phyloP scores from a whole-genome alignment of 2,888 invertebrate genomes.

The Polymixis flavicincta region DNA sequence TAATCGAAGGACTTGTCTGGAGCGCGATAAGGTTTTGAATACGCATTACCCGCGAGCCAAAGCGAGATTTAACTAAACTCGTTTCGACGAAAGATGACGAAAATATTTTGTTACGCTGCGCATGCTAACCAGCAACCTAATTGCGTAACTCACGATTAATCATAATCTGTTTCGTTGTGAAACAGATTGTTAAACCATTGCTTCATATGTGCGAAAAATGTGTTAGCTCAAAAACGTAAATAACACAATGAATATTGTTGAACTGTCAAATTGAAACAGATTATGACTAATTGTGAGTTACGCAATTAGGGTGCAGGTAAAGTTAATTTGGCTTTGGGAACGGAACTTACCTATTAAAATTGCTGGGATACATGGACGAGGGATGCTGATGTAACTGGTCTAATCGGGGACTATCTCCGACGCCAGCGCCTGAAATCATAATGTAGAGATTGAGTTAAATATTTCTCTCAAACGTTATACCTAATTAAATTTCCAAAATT shows the following conservation, averaged over 20 bases:
- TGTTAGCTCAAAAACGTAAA: no score
- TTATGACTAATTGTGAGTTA: no score
- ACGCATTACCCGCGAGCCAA: not conserved
- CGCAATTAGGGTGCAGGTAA: no score
- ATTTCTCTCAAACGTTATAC: not conserved
- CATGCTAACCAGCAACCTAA: no score
- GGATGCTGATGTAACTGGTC: constrained; percentile 86
- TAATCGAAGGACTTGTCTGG: no score
- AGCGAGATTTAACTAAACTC: not conserved
- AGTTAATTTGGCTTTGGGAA: not conserved
- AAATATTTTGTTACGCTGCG: not conserved
- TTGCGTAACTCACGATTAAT: no score
- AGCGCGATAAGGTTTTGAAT: not conserved
- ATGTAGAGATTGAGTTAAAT: constrained; percentile 5
- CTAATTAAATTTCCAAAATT: no score
- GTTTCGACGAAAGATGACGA: not conserved
- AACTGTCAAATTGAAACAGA: no score
- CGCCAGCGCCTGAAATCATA: constrained; percentile 73
- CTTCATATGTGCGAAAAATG: no score
- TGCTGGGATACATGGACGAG: constrained; percentile 85
- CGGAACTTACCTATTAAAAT: constrained; percentile 83
- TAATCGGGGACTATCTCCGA: constrained; percentile 84
- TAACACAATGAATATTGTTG: no score
- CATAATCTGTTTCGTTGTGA: no score
- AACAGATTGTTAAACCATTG: no score